These are phyloP conservation scores for Harpagus bidentatus DNA, from an alignment of 2,113 vertebrate species.

Conservation along the genomic window DNA sequence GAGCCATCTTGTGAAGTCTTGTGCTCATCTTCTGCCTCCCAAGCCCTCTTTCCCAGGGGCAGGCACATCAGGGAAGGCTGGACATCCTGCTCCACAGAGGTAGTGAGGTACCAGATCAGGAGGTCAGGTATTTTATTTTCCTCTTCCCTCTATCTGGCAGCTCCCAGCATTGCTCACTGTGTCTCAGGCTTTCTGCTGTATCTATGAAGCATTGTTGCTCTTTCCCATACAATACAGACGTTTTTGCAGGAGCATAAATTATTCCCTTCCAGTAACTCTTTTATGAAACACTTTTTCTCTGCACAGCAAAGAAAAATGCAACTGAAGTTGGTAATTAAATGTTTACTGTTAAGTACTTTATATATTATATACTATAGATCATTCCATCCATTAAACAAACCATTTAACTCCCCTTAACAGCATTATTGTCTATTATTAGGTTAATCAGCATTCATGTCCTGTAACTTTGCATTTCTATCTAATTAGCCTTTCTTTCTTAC, in stretches of 20 bases:
- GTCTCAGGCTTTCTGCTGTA: not conserved
- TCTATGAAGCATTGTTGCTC: not conserved
- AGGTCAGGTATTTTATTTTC: not conserved
- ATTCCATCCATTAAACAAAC: constrained; percentile 60
- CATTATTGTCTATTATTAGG: constrained; percentile 65
- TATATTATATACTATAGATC: constrained; percentile 45
- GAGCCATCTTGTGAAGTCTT: not conserved
- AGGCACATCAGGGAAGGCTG: not conserved
- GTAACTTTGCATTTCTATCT: constrained; percentile 50
- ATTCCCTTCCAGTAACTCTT: constrained; percentile 13
- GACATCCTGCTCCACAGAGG: not conserved
- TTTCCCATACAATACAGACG: not conserved
- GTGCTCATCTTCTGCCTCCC: not conserved
- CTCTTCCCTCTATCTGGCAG: not conserved
- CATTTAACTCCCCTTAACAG: constrained; percentile 49
- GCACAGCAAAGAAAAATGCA: constrained; percentile 41
- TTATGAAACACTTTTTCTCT: constrained; percentile 22
- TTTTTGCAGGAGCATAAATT: constrained; percentile 43
- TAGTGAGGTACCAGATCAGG: not conserved
- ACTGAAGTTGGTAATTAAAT: constrained; percentile 61
- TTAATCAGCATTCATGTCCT: constrained; percentile 64
- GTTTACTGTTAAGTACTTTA: constrained; percentile 67
- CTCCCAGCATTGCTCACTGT: not conserved
- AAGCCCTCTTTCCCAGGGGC: not conserved
- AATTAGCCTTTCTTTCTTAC: constrained; percentile 53